phyloP scores from a whole-genome alignment of 2,888 invertebrate genomes.

The Diplazon laetatorius region DNA sequence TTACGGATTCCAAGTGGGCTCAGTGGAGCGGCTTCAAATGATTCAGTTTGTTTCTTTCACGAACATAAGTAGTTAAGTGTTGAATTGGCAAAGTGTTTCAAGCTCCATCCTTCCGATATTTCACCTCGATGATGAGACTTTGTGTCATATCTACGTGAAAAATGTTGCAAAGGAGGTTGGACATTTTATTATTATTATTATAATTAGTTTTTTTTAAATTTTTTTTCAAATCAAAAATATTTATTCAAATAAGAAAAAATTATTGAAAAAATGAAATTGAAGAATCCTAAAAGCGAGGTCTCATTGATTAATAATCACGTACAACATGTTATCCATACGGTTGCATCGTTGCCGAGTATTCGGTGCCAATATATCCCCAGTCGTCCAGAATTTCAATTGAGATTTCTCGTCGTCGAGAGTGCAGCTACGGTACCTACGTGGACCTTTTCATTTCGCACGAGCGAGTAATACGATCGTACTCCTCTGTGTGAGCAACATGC shows the following conservation, averaged over 20 bases:
- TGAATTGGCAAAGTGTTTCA: constrained; percentile 39
- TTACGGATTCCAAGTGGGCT: too few species aligned
- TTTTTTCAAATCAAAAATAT: too few species aligned
- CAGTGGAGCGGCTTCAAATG: too few species aligned
- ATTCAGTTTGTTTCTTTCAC: too few species aligned
- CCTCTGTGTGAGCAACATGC: constrained; percentile 8
- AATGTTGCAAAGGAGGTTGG: background rate
- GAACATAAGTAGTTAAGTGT: too few species aligned
- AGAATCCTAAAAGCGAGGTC: too few species aligned
- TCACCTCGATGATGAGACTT: background rate
- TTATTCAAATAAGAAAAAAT: too few species aligned
- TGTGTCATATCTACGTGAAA: background rate
- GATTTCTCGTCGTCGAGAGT: constrained; percentile 31
- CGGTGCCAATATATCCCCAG: constrained; percentile 6
- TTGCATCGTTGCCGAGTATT: constrained; percentile 5
- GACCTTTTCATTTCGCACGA: constrained; percentile 29
- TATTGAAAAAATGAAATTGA: too few species aligned
- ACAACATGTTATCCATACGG: too few species aligned
- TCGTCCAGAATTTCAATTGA: constrained; percentile 20
- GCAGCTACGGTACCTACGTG: constrained; percentile 17
- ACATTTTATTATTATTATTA: too few species aligned
- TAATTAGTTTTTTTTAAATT: too few species aligned
- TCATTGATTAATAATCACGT: too few species aligned
- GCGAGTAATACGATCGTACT: constrained; percentile 26
- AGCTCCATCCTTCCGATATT: constrained; percentile 32